A percentile compares a stretch with the other conserved stretches of the same genome.
Conservation (phyloP, 2,888 invertebrate species). For the Ectobius pallidus region DNA sequence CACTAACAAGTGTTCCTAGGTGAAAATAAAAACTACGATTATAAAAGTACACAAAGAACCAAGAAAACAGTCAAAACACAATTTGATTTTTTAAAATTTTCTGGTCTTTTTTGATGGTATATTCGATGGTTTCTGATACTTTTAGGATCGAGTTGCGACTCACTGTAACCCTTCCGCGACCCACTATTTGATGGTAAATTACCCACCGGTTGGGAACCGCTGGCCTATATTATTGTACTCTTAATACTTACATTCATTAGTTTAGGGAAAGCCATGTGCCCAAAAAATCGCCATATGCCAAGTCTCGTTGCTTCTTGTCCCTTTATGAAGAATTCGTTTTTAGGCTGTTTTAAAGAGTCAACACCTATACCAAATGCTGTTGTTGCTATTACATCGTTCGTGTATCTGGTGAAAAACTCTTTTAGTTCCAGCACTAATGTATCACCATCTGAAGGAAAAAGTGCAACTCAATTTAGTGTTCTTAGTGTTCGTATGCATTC, state of each 20-base stretch:
- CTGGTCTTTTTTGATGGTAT: no score
- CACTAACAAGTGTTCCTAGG: no score
- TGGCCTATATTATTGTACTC: no score
- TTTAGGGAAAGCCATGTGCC: conserved; percentile 23
- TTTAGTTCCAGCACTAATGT: conserved; percentile 53
- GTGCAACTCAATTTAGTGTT: background rate
- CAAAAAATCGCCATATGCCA: conserved; percentile 36
- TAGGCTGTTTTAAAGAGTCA: conserved; percentile 60
- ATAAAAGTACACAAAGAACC: no score
- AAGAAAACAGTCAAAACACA: no score
- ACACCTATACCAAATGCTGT: conserved; percentile 63
- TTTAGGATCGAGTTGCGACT: background rate
- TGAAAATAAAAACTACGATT: no score
- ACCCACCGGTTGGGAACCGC: background rate
- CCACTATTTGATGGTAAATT: background rate
- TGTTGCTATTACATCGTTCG: no score
- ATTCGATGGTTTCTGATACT: no score
- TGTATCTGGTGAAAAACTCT: conserved; percentile 60
- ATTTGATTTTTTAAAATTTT: background rate
- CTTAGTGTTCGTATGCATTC: background rate
- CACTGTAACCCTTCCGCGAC: background rate
- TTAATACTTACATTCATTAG: conserved; percentile 35
- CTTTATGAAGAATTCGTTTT: conserved; percentile 61
- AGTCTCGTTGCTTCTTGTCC: conserved; percentile 48
- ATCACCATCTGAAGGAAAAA: background rate